phyloP scores from a whole-genome alignment of 2,888 invertebrate species.

The Harpalus rufipes region DNA sequence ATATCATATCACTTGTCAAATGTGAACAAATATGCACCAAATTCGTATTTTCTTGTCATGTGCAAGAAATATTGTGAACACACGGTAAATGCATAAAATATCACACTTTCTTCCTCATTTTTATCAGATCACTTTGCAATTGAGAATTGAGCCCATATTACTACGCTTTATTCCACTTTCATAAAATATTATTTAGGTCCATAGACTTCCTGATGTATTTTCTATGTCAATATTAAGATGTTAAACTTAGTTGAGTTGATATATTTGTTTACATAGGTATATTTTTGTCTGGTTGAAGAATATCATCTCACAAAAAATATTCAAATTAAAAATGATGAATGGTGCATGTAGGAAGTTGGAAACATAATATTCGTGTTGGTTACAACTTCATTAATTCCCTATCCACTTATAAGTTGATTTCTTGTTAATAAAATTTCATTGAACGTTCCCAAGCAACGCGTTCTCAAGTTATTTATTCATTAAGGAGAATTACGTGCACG shows the following conservation, averaged over 20 bases:
- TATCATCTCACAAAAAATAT: neutral
- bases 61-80: too few relatives aligned
- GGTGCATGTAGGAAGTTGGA: neutral
- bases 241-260: too few relatives aligned
- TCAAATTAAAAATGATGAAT: conserved; percentile 7
- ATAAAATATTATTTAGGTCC: neutral
- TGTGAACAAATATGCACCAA: too few relatives aligned
- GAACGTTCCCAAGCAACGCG: conserved; percentile 32
- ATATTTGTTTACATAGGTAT: neutral
- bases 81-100: too few relatives aligned
- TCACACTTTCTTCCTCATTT: too few relatives aligned
- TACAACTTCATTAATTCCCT: conserved; percentile 39
- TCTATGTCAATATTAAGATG: neutral
- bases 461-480: conserved; percentile 46
- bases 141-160: too few relatives aligned
- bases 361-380: conserved; percentile 17
- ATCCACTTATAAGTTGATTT: conserved; percentile 32
- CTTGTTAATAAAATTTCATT: conserved; percentile 51
- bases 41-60: too few relatives aligned
- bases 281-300: neutral
- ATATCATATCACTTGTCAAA: too few relatives aligned
- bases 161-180: too few relatives aligned
- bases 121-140: too few relatives aligned
- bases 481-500: conserved; percentile 39
- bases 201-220: neutral